Percentiles rank a stretch among this genome's conserved stretches.
Evolutionary conservation across 2,888 invertebrate species (phyloP).

Genomic region (Melieria crassipennis): DNA sequence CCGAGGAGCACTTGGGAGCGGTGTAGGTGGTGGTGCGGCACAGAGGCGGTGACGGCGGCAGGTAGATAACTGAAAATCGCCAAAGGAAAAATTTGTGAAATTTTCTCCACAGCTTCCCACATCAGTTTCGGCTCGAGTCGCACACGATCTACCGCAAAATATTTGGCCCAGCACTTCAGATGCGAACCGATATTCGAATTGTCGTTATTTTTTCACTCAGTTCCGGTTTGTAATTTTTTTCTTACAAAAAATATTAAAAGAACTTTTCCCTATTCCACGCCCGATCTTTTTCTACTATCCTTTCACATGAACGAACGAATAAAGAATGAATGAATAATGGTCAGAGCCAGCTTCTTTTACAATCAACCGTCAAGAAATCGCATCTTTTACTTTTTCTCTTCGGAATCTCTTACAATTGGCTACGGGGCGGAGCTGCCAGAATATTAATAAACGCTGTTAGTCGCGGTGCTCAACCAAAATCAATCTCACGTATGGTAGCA

Average conservation of each 20-base stretch:
- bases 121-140: conserved; percentile 45
- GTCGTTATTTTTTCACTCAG: conserved; percentile 45
- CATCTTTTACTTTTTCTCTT: too few species aligned
- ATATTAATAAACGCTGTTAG: too few species aligned
- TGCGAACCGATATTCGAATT: conserved; percentile 47
- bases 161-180: conserved; percentile 41
- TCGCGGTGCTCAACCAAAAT: too few species aligned
- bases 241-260: conserved; percentile 26
- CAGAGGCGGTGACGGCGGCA: conserved; percentile 29
- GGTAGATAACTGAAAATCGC: conserved; percentile 46
- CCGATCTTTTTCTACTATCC: conserved; percentile 41
- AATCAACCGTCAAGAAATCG: too few species aligned
- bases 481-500: too few species aligned
- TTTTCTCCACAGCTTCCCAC: conserved; percentile 35
- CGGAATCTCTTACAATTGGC: too few species aligned
- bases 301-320: conserved; percentile 33
- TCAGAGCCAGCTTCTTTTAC: too few species aligned
- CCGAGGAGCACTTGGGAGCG: not conserved
- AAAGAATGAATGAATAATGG: conserved; percentile 35
- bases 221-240: conserved; percentile 51
- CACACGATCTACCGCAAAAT: conserved; percentile 42
- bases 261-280: conserved; percentile 45
- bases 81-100: conserved; percentile 36
- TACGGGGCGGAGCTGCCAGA: too few species aligned
- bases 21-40: not conserved